Evolutionary conservation across 2,888 invertebrate species (phyloP).

Genomic region (Diarsia dahlii): DNA sequence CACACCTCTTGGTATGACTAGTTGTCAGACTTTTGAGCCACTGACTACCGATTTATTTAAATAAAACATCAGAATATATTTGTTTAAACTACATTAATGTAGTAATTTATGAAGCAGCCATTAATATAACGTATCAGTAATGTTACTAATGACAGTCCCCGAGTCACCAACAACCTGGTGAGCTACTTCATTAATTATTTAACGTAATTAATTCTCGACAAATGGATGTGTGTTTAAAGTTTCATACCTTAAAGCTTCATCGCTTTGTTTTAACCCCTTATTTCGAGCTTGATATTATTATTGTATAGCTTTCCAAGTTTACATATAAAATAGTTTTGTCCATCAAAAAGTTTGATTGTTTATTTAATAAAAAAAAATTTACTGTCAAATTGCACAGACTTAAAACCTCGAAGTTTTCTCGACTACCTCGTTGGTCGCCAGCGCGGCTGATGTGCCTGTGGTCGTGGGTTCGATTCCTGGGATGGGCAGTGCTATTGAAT

Average conservation of each 20-base stretch:
- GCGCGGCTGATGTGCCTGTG: too few relatives aligned
- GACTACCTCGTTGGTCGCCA: too few relatives aligned
- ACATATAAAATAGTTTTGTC: background rate
- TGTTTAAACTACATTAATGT: background rate
- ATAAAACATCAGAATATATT: background rate
- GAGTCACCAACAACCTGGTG: conserved; percentile 7
- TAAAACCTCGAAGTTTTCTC: too few relatives aligned
- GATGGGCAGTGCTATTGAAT: too few relatives aligned
- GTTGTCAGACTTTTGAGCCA: too few relatives aligned
- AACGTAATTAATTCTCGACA: conserved; percentile 39
- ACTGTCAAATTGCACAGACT: too few relatives aligned
- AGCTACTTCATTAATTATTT: conserved; percentile 38
- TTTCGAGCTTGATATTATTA: background rate
- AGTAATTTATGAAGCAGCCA: background rate
- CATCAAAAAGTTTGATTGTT: background rate
- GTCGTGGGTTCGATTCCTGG: too few relatives aligned
- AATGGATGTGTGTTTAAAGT: conserved; percentile 45
- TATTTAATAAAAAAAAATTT: background rate
- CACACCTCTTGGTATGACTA: too few relatives aligned
- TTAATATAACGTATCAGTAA: conserved; percentile 24
- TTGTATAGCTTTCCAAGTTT: too few relatives aligned
- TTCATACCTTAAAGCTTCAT: conserved; percentile 23
- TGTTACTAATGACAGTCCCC: conserved; percentile 9
- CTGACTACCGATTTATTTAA: background rate
- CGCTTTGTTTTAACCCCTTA: background rate